A percentile compares a stretch with the other conserved stretches of the same genome.
Conservation (phyloP, 2,113 vertebrate species). For the Forbesichthys agassizii region DNA sequence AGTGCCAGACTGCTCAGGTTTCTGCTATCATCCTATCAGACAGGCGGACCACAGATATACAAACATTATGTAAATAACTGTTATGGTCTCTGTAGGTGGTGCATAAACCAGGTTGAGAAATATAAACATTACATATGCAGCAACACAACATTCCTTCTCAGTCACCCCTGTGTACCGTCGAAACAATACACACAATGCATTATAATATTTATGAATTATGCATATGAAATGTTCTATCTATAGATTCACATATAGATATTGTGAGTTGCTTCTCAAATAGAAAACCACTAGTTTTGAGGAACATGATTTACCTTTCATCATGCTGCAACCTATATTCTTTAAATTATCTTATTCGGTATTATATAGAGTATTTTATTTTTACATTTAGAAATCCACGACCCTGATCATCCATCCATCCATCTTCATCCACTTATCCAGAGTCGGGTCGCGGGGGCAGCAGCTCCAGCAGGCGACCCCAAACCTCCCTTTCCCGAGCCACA, state of each 20-base stretch:
- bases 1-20: background rate
- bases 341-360: background rate
- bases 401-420: no score
- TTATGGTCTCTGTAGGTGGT: slow-evolving; percentile 40
- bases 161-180: background rate
- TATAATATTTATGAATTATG: background rate
- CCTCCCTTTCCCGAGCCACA: no score
- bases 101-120: slow-evolving; percentile 10
- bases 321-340: background rate
- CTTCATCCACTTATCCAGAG: no score
- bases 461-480: no score
- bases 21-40: background rate
- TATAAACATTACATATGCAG: slow-evolving; percentile 11
- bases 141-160: background rate
- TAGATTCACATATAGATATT: slow-evolving; percentile 34
- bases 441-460: no score
- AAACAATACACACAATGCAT: background rate
- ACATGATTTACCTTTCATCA: no score
- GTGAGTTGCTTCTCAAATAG: slow-evolving; percentile 4
- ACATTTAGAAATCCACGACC: no score
- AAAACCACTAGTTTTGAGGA: background rate
- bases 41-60: background rate
- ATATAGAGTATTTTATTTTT: no score
- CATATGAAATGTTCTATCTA: slow-evolving; percentile 3
- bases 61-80: slow-evolving; percentile 39